phyloP scores from a whole-genome alignment of 2,888 invertebrate species.

The Cosmorhoe ocellata region DNA sequence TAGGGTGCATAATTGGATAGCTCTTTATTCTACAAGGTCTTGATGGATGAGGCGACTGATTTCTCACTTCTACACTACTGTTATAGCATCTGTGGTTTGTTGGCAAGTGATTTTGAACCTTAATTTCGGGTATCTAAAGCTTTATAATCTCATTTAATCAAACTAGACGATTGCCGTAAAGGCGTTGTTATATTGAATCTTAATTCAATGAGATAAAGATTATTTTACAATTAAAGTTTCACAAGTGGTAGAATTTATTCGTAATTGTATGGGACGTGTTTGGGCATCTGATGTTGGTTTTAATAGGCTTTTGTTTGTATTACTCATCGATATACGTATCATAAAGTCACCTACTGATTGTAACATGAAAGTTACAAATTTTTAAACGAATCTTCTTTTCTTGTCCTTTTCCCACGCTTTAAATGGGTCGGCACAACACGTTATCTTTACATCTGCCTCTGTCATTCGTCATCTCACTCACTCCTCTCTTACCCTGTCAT shows the following conservation, averaged over 20 bases:
- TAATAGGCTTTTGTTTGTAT: conserved; percentile 25
- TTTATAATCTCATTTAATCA: background rate
- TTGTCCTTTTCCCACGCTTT: too few species aligned
- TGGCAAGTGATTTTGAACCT: background rate
- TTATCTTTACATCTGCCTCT: too few species aligned
- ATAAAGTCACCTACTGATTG: too few species aligned
- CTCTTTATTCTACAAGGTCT: conserved; percentile 15
- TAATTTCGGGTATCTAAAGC: background rate
- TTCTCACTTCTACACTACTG: background rate
- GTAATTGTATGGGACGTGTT: conserved; percentile 30
- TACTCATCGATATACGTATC: conserved; percentile 14
- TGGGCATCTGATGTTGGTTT: conserved; percentile 23
- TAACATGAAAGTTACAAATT: too few species aligned
- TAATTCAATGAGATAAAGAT: background rate
- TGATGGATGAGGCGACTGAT: conserved; percentile 3
- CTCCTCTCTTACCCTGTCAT: too few species aligned
- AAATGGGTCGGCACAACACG: too few species aligned
- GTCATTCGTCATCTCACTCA: too few species aligned
- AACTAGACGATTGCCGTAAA: background rate
- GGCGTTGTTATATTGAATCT: background rate
- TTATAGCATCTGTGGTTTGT: background rate
- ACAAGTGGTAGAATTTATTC: conserved; percentile 24
- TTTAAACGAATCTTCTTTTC: too few species aligned
- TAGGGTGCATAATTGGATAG: conserved; percentile 45
- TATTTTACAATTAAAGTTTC: background rate